phyloP scores from a whole-genome alignment of 2,888 invertebrate species.

The Lasioglossum figueresi region DNA sequence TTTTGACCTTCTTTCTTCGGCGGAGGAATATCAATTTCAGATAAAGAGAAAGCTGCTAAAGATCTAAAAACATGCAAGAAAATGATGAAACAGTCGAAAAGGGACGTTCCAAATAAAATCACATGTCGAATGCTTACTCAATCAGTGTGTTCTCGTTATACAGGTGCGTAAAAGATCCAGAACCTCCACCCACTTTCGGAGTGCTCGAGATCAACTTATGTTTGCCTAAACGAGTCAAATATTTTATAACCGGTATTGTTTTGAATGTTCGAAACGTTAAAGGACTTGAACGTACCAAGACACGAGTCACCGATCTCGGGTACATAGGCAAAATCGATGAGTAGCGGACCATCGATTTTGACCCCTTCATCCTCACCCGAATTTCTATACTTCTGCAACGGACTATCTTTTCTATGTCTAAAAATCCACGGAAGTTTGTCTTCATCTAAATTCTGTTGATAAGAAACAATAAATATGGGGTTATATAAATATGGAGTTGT shows the following conservation, averaged over 20 bases:
- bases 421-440: no score
- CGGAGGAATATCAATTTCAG: neutral
- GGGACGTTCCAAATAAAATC: neutral
- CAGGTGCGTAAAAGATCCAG: neutral
- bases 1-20: no score
- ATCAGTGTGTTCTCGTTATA: neutral
- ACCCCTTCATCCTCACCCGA: constrained; percentile 15
- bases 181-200: neutral
- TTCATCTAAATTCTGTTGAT: constrained; percentile 10
- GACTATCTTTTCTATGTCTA: no score
- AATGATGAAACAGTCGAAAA: neutral
- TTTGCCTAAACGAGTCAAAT: constrained; percentile 20
- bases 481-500: no score
- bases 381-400: neutral
- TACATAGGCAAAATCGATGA: constrained; percentile 35
- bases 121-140: constrained; percentile 6
- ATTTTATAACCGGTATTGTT: neutral
- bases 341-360: constrained; percentile 27
- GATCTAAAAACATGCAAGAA: constrained; percentile 8
- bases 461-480: neutral
- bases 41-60: constrained; percentile 9
- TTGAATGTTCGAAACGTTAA: no score
- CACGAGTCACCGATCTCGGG: constrained; percentile 17
- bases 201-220: constrained; percentile 17
- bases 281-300: constrained; percentile 33